These are phyloP conservation scores for Nebria salina DNA, from an alignment of 2,888 invertebrate genomes.

Conservation along the genomic window DNA sequence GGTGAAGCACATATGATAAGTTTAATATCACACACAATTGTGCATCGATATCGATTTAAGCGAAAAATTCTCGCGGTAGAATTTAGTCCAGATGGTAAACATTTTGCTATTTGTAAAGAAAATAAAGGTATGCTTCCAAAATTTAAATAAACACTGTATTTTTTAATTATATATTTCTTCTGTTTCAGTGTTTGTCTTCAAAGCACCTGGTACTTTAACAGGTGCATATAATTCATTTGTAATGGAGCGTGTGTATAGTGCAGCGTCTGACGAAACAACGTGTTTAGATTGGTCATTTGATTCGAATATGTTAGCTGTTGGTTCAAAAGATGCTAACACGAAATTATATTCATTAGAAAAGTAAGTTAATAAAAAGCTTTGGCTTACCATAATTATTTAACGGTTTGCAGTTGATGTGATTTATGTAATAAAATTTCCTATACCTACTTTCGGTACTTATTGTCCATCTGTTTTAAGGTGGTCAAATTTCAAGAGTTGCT, in stretches of 20 bases:
- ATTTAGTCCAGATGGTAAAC: slow-evolving; percentile 94
- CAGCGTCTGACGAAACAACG: slow-evolving; percentile 84
- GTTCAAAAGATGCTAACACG: slow-evolving; percentile 89
- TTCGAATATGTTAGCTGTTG: slow-evolving; percentile 88
- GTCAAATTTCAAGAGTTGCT: slow-evolving; percentile 78
- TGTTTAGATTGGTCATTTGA: slow-evolving; percentile 94
- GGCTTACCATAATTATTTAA: too few relatives aligned
- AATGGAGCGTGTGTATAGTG: slow-evolving; percentile 83
- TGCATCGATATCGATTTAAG: slow-evolving; percentile 87
- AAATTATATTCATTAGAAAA: slow-evolving; percentile 82
- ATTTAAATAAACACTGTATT: background rate
- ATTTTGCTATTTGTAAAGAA: slow-evolving; percentile 90
- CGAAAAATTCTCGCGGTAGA: slow-evolving; percentile 77
- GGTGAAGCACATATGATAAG: slow-evolving; percentile 88
- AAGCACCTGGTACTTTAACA: slow-evolving; percentile 81
- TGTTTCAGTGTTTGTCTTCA: slow-evolving; percentile 81
- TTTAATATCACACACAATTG: slow-evolving; percentile 81
- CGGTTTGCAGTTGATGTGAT: too few relatives aligned
- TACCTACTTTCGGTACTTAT: background rate
- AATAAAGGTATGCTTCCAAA: slow-evolving; percentile 70
- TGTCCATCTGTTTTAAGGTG: slow-evolving; percentile 55
- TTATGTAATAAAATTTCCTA: too few relatives aligned
- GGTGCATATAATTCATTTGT: slow-evolving; percentile 90
- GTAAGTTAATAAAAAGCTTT: slow-evolving; percentile 53
- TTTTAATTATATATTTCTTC: slow-evolving; percentile 32